phyloP scores from a whole-genome alignment of 2,113 vertebrate genomes.

The Oreochromis tanganicae region DNA sequence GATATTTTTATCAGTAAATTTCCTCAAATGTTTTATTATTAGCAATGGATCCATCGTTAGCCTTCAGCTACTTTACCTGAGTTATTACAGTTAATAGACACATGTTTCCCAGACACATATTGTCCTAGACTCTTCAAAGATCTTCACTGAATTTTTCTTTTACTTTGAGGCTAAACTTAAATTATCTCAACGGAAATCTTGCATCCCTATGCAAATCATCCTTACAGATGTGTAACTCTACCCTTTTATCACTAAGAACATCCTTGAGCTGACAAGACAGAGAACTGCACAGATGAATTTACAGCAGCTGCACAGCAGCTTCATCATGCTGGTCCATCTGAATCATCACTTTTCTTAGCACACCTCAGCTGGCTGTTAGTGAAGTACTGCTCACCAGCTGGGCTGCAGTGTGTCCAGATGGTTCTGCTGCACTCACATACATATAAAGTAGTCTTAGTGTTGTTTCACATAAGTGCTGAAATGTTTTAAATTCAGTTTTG shows the following conservation, averaged over 20 bases:
- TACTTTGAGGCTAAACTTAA: background rate
- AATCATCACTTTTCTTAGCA: conserved; percentile 26
- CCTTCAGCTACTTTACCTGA: background rate
- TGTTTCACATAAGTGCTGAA: background rate
- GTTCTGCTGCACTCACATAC: background rate
- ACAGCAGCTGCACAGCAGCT: background rate
- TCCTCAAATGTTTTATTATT: background rate
- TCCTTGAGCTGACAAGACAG: background rate
- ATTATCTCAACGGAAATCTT: background rate
- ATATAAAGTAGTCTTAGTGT: background rate
- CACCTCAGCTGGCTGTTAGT: background rate
- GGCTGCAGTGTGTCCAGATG: conserved; percentile 4
- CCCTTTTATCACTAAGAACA: background rate
- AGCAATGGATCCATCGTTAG: background rate
- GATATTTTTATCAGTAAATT: background rate
- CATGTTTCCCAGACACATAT: background rate
- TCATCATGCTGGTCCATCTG: background rate
- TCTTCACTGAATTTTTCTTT: background rate
- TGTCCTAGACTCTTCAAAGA: background rate
- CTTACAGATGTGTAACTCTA: background rate
- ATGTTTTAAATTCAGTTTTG: background rate
- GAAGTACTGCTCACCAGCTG: conserved; percentile 14
- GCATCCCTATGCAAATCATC: background rate
- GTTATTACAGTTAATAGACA: background rate
- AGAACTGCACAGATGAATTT: background rate